Conservation (phyloP, 1,140 invertebrate species). For the Aethina tumida region DNA sequence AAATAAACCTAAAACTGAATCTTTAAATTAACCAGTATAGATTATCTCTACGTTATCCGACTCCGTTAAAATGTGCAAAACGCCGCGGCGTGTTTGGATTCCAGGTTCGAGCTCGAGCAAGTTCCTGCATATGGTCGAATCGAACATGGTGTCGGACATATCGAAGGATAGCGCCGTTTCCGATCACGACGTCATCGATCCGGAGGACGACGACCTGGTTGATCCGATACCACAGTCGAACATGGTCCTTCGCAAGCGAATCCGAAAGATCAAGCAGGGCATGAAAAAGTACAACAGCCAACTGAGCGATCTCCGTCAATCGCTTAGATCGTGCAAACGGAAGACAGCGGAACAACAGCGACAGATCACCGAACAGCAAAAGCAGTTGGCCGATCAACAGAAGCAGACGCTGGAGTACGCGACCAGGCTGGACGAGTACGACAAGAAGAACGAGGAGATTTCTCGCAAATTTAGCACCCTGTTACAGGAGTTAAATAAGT, state of each 20-base stretch:
- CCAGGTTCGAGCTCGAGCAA: slow-evolving; percentile 51
- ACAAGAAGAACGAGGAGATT: slow-evolving; percentile 83
- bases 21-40: slow-evolving; percentile 2
- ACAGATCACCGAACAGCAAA: slow-evolving; percentile 72
- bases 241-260: slow-evolving; percentile 73
- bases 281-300: slow-evolving; percentile 82
- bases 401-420: slow-evolving; percentile 71
- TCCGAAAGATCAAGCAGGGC: slow-evolving; percentile 76
- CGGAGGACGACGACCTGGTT: slow-evolving; percentile 40
- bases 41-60: slow-evolving; percentile 1
- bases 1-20: too few species aligned
- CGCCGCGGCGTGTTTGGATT: too few species aligned
- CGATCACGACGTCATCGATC: slow-evolving; percentile 13
- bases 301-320: slow-evolving; percentile 60
- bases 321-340: slow-evolving; percentile 64
- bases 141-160: slow-evolving; percentile 39
- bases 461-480: slow-evolving; percentile 79
- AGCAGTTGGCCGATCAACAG: slow-evolving; percentile 61
- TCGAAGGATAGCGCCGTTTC: slow-evolving; percentile 36
- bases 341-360: slow-evolving; percentile 75
- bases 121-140: slow-evolving; percentile 40
- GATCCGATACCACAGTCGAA: slow-evolving; percentile 64
- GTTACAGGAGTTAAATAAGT: slow-evolving; percentile 80
- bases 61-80: too few species aligned
- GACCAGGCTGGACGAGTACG: slow-evolving; percentile 70